phyloP scores from a whole-genome alignment of 2,797 vertebrate genomes.

The Enteromius paludinosus region DNA sequence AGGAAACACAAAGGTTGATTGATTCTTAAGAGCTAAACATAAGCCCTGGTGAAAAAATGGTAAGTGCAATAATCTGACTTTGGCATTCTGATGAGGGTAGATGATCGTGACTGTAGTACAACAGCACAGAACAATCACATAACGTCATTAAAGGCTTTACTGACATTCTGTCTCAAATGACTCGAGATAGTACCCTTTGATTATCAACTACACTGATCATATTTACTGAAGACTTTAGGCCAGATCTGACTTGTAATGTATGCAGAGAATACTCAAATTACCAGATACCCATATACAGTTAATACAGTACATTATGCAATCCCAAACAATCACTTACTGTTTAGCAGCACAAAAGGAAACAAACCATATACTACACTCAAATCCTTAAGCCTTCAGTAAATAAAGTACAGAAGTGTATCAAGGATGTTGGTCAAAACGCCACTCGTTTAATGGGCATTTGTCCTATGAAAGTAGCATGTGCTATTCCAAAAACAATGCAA shows the following conservation, averaged over 20 bases:
- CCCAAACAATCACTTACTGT: constrained; percentile 7
- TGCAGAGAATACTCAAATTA: neutral
- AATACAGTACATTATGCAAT: neutral
- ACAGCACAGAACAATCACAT: constrained; percentile 33
- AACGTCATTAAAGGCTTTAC: constrained; percentile 41
- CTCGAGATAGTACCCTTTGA: constrained; percentile 30
- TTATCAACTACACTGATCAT: constrained; percentile 11
- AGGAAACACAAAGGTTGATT: neutral
- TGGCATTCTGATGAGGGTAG: constrained; percentile 21
- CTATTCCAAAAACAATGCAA: neutral
- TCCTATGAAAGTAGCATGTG: constrained; percentile 7
- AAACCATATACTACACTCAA: neutral
- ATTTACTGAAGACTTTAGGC: constrained; percentile 27
- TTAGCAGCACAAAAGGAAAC: constrained; percentile 19
- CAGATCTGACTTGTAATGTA: neutral
- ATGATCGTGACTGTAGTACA: constrained; percentile 19
- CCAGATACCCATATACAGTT: neutral
- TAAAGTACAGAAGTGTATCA: neutral
- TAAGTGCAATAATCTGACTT: constrained; percentile 46
- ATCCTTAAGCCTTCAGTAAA: constrained; percentile 29
- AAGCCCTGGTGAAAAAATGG: neutral
- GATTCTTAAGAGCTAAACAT: constrained; percentile 16
- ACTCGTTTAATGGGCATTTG: neutral
- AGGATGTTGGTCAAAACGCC: neutral
- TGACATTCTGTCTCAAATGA: constrained; percentile 19